Evolutionary conservation across 2,113 vertebrate species (phyloP).

Genomic region (Mus spicilegus): DNA sequence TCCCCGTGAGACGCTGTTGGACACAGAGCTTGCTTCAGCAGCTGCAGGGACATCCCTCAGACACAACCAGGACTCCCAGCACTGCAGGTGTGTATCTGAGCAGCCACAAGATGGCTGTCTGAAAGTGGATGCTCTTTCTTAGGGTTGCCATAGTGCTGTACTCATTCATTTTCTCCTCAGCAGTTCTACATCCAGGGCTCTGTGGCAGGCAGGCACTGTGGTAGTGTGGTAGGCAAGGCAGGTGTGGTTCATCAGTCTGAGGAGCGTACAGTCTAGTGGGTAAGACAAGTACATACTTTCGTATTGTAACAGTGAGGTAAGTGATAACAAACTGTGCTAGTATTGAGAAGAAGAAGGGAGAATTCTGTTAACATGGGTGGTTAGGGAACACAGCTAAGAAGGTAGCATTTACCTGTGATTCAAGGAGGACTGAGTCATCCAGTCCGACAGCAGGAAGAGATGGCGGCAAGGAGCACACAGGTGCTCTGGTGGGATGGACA

Average conservation of each 20-base stretch:
- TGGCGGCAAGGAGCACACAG: neutral
- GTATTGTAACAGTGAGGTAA: neutral
- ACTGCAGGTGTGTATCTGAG: slow-evolving; percentile 79
- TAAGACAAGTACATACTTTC: neutral
- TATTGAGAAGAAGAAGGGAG: neutral
- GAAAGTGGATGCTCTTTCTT: neutral
- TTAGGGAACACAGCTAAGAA: slow-evolving; percentile 22
- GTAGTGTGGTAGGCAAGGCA: neutral
- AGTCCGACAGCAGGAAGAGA: neutral
- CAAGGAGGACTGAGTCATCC: neutral
- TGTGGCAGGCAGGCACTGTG: neutral
- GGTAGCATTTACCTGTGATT: neutral
- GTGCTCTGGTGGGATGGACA: neutral
- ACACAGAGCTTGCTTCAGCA: neutral
- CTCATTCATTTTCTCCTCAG: neutral
- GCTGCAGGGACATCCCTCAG: neutral
- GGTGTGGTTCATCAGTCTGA: neutral
- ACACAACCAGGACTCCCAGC: neutral
- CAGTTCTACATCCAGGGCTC: neutral
- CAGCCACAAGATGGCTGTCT: neutral
- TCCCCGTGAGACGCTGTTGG: neutral
- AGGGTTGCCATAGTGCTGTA: neutral
- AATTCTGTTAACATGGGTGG: neutral
- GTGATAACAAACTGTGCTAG: neutral
- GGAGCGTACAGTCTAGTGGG: neutral